Base-by-base conservation (phyloP, 2,113 vertebrate genomes). In the Chamaetylas fuelleborni region DNA sequence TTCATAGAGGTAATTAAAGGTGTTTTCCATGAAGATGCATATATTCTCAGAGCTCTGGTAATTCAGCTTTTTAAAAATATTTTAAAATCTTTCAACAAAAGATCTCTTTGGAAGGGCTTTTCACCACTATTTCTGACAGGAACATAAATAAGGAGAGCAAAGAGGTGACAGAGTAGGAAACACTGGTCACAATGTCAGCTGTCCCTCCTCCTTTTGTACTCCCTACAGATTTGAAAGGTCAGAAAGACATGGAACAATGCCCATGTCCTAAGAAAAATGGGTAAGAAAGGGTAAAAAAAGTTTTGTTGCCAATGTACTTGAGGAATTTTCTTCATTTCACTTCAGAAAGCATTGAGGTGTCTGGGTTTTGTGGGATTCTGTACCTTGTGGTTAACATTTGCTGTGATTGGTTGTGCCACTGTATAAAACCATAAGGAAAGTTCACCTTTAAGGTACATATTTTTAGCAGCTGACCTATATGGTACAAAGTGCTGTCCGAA, bases 381-480 rank as follows among this genome's bases (percentile, higher is more conserved):
- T 62, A 60, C 36, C 87, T 88, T 56, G 47, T 31, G 29, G 74
- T 62, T 96, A 97, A 74, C 84, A 86, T 95, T 96, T 94, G 43
- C 92, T 86, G 64, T 74, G 94, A 94, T 94, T 94, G 92, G 90
- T 50, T 83, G 56, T 86, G 72, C 53, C 56, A 48, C 47, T 58
- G 26, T n/a, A 81, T 53, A 67, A 95, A 87, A 92, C 19, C 34
- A 42, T 82, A 90, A 73, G 31, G 22, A 90, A 96, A 90, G 28
- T 70, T 93, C 82, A 86, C 33, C 51, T 90, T 93, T 57, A 90
- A 90, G 36, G 64, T 31, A 67, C 0, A 29, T 95, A 83, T 93
- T 93, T 94, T 96, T 97, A 96, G 84, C 45, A 90, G 40, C 17
- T 91, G 90, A 80, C 78, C 78, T 73, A 70, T 70, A 54, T 56